phyloP scores from a whole-genome alignment of 1,140 invertebrate genomes.

The Lethocerus indicus region DNA sequence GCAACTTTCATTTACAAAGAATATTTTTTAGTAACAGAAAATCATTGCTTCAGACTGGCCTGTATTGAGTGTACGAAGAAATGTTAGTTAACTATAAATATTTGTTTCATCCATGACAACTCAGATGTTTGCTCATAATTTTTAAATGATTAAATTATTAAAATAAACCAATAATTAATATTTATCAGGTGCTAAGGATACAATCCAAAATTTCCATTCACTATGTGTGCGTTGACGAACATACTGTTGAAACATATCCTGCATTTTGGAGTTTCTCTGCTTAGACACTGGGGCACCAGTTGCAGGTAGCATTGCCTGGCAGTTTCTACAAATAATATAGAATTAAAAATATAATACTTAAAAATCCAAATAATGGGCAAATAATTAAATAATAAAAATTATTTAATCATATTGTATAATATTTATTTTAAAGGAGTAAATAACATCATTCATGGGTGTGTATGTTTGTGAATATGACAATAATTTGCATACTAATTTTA shows the following conservation, averaged over 20 bases:
- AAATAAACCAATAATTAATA: slow-evolving; percentile 22
- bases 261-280: slow-evolving; percentile 77
- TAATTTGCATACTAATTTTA: not conserved
- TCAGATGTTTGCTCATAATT: not conserved
- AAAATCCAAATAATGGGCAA: not conserved
- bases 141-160: not conserved
- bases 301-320: slow-evolving; percentile 85
- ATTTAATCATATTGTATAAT: not conserved
- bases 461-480: not conserved
- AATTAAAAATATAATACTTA: not conserved
- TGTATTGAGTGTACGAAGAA: not conserved
- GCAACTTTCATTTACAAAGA: not conserved
- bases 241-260: slow-evolving; percentile 88
- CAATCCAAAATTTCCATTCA: slow-evolving; percentile 99
- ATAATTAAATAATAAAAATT: slow-evolving; percentile 5
- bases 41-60: too few relatives aligned
- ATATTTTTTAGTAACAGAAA: too few relatives aligned
- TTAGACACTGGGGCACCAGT: slow-evolving; percentile 86
- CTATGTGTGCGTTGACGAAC: slow-evolving; percentile 66
- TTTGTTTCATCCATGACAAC: not conserved
- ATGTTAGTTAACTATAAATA: not conserved
- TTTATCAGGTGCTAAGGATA: too few relatives aligned
- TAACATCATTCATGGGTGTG: not conserved
- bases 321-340: slow-evolving; percentile 46
- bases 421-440: not conserved